Conservation (phyloP, 2,113 vertebrate genomes). For the Cryptomyrus ogoouensis region DNA sequence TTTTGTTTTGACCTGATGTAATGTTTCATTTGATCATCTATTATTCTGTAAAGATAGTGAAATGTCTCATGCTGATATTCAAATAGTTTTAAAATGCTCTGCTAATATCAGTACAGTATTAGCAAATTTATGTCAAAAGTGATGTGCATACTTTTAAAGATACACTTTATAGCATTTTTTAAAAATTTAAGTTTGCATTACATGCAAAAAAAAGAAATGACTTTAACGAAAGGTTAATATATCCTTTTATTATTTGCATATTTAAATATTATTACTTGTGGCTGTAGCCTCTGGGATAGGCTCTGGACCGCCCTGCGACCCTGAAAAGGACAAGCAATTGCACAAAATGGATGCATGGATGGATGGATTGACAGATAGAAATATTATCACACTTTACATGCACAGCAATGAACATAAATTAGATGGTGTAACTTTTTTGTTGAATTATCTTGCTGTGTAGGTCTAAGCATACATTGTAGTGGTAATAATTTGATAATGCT, state of each 20-base stretch:
- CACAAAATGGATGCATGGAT: not conserved
- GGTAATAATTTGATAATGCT: not conserved
- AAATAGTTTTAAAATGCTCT: not conserved
- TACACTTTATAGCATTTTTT: not conserved
- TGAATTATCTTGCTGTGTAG: not conserved
- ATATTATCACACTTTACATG: not conserved
- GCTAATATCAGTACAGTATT: not conserved
- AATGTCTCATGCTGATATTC: not conserved
- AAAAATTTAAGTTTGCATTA: not conserved
- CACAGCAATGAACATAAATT: not conserved
- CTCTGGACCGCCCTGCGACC: not conserved
- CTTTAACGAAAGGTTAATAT: not conserved
- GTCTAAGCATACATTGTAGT: not conserved
- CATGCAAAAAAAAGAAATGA: not conserved
- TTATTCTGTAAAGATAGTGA: not conserved
- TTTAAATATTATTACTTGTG: not conserved
- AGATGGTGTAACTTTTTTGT: not conserved
- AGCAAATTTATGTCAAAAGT: not conserved
- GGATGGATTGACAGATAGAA: not conserved
- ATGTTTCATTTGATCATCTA: not conserved
- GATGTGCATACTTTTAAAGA: not conserved
- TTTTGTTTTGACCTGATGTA: not conserved
- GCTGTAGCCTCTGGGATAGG: not conserved
- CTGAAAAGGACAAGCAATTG: not conserved
- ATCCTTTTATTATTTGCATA: not conserved